Base-by-base conservation (phyloP, 2,888 invertebrate species). In the Agriopis leucophaearia region DNA sequence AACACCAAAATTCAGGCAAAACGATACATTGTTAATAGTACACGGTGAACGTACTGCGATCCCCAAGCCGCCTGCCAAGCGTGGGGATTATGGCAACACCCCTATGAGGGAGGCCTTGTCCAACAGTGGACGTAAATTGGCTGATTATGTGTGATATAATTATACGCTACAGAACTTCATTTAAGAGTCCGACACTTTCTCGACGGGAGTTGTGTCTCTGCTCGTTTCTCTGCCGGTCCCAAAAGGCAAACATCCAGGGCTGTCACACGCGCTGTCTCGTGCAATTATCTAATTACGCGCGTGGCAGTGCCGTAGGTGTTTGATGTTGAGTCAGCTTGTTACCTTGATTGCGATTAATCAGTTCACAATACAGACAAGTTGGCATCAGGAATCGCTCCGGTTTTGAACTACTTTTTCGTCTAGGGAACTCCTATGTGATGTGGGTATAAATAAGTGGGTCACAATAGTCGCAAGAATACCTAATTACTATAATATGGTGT, bases 281-380 rank as follows among this genome's bases (percentile, higher is more conserved):
- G 73, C 78, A 76, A 78, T 78, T 75, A 78, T 76, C 74, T 75
- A 76, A 78, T 78, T 78, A 77, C 65, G 62, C 60, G 44, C 57
- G 44, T 36, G 69, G 60, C 70, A 66, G 67, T 65, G 67, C 50
- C 58, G 70, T 58, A 64, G 59, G 70, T 75, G 70, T 74, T 74
- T 74, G 72, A 65, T 54, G 69, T 69, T 59, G 65, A 66, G 71
- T 71, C 73, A 73, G 69, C 69, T 69, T 65, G 69, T 69, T 64
- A 69, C 44, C 71, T 73, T 75, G 74, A 75, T 74, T 75, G 75
- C 70, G 64, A 70, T 70, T 71, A 71, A 75, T 72, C 72, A 75
- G 58, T 64, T 64, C 60, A 69, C 60, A 60, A 64, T 56, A 60
- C 64, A 36, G 48, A 16, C 70, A 13, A 54, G 10, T 16, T 15